phyloP scores from a whole-genome alignment of 2,888 invertebrate species.

The Ethmia dodecea region DNA sequence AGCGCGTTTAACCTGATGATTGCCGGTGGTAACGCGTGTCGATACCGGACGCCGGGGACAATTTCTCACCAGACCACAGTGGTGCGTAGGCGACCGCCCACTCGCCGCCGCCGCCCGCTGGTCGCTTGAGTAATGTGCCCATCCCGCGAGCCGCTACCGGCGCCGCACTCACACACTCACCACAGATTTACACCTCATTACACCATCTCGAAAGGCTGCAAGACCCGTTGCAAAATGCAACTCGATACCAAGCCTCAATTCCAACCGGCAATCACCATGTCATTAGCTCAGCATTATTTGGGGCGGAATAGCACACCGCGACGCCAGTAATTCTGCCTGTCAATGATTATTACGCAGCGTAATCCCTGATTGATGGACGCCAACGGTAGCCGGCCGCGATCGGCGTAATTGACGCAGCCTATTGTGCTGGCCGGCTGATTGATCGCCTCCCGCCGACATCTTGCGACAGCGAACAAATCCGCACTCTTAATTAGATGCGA shows the following conservation, averaged over 20 bases:
- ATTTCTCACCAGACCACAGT: slow-evolving; percentile 34
- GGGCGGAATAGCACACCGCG: slow-evolving; percentile 26
- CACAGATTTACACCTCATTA: slow-evolving; percentile 3
- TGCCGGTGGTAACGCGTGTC: slow-evolving; percentile 30
- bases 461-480: slow-evolving; percentile 41
- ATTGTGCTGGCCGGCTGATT: slow-evolving; percentile 51
- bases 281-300: slow-evolving; percentile 43
- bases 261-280: slow-evolving; percentile 21
- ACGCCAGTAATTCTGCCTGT: slow-evolving; percentile 46
- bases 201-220: slow-evolving; percentile 7
- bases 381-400: slow-evolving; percentile 53
- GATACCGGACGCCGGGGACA: slow-evolving; percentile 30
- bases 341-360: slow-evolving; percentile 63
- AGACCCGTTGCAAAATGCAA: slow-evolving; percentile 4
- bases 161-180: slow-evolving; percentile 17
- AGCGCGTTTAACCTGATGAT: slow-evolving; percentile 29
- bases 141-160: slow-evolving; percentile 5
- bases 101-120: slow-evolving; percentile 26
- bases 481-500: slow-evolving; percentile 51
- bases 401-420: slow-evolving; percentile 52
- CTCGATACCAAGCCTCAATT: slow-evolving; percentile 5
- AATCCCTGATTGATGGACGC: slow-evolving; percentile 65
- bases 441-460: slow-evolving; percentile 34
- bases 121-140: slow-evolving; percentile 19
- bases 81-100: slow-evolving; percentile 40